A percentile compares a stretch with the other conserved stretches of the same genome.
These are phyloP conservation scores for Accipiter fasciatus DNA, from an alignment of 2,797 vertebrate genomes.

Conservation along the genomic window DNA sequence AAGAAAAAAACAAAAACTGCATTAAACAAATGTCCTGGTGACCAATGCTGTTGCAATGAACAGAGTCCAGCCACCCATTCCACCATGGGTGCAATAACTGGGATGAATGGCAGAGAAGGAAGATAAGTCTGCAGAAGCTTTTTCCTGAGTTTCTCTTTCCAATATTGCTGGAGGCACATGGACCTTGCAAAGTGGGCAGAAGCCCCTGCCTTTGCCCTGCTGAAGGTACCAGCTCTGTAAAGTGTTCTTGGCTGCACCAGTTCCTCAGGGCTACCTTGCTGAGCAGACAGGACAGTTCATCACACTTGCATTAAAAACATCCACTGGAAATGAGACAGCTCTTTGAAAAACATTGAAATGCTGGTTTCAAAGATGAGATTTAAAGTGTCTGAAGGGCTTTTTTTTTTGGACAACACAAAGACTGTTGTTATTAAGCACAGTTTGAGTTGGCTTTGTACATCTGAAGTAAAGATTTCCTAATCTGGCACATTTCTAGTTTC, in stretches of 20 bases:
- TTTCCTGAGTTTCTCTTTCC: background rate
- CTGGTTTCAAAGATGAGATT: background rate
- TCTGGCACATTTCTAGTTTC: background rate
- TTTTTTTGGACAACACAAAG: background rate
- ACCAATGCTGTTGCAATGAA: background rate
- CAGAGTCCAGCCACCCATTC: background rate
- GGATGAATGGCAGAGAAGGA: background rate
- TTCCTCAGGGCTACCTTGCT: background rate
- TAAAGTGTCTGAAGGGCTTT: background rate
- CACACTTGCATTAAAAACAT: background rate
- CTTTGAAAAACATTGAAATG: background rate
- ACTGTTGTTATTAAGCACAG: background rate
- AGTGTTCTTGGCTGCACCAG: background rate
- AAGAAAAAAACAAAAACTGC: background rate
- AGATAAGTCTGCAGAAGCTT: background rate
- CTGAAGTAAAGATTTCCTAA: background rate
- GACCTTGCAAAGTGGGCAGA: background rate
- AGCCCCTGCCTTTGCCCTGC: background rate
- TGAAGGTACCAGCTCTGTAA: too few relatives aligned
- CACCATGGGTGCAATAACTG: background rate
- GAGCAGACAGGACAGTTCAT: background rate
- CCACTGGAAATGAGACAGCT: background rate
- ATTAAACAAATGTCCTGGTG: background rate
- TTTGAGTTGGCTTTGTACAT: background rate
- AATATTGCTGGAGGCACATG: rapidly evolving